A percentile compares a stretch with the other conserved stretches of the same genome.
phyloP scores from a whole-genome alignment of 2,113 vertebrate genomes.

The Platichthys flesus region DNA sequence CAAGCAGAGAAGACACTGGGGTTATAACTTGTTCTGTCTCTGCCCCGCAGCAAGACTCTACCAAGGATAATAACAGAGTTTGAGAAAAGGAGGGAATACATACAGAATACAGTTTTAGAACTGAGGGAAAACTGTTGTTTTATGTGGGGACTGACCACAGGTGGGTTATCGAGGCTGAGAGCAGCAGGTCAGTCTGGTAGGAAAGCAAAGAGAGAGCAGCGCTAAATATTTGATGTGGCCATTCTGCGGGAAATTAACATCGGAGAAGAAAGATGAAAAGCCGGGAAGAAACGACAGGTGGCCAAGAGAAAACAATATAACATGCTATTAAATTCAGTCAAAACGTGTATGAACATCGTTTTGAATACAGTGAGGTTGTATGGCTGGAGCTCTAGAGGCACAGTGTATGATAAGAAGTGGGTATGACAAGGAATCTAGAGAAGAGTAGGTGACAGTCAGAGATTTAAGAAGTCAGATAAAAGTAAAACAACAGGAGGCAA shows the following conservation, averaged over 20 bases:
- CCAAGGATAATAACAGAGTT: constrained; percentile 40
- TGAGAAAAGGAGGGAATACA: constrained; percentile 5
- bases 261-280: constrained; percentile 17
- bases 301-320: not conserved
- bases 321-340: not conserved
- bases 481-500: not conserved
- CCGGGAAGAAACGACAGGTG: constrained; percentile 16
- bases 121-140: constrained; percentile 41
- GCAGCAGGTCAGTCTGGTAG: constrained; percentile 32
- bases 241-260: constrained; percentile 25
- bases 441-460: not conserved
- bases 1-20: constrained; percentile 37
- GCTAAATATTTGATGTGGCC: constrained; percentile 48
- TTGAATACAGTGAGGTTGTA: not conserved
- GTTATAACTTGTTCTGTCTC: constrained; percentile 35
- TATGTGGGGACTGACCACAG: constrained; percentile 37
- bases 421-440: not conserved
- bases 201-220: constrained; percentile 33
- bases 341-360: constrained; percentile 2
- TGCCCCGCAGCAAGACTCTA: constrained; percentile 39
- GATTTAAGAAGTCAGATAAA: not conserved
- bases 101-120: constrained; percentile 26
- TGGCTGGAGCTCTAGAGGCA: too few relatives aligned
- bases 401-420: too few relatives aligned
- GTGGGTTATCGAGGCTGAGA: constrained; percentile 41